Evolutionary conservation across 2,888 invertebrate species (phyloP).

Genomic region (Chaetogeoica ovagalla): DNA sequence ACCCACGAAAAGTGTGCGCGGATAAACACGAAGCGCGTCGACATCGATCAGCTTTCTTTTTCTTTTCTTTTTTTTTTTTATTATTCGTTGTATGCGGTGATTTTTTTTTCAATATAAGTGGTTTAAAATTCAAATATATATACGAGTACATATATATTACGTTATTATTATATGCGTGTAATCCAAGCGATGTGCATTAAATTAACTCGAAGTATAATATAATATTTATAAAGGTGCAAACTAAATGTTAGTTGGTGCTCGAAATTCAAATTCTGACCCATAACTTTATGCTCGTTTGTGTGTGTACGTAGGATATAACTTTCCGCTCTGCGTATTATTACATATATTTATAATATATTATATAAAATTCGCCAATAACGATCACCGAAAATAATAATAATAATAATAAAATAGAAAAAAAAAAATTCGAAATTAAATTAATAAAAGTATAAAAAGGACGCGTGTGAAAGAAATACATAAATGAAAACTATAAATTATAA

Average conservation of each 20-base stretch:
- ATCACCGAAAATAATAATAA: too few species aligned
- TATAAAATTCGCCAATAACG: too few species aligned
- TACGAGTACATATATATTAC: too few species aligned
- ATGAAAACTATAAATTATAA: too few species aligned
- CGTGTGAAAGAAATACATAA: too few species aligned
- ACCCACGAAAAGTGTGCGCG: conserved; percentile 2
- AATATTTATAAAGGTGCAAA: conserved; percentile 27
- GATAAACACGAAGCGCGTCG: conserved; percentile 2
- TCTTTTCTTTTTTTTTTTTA: too few species aligned
- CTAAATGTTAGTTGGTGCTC: conserved; percentile 24
- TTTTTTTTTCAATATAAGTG: not conserved
- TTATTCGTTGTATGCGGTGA: not conserved
- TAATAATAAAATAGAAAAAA: too few species aligned
- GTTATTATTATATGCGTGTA: not conserved
- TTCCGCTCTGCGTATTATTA: too few species aligned
- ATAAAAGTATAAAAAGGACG: too few species aligned
- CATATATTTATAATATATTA: too few species aligned
- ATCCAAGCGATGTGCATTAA: conserved; percentile 43
- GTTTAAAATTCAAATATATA: too few species aligned
- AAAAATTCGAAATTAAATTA: too few species aligned
- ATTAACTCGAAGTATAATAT: not conserved
- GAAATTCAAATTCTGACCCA: conserved; percentile 49
- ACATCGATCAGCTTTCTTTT: not conserved
- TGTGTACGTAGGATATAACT: not conserved
- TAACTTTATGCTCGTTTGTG: conserved; percentile 20